These are phyloP conservation scores for Portunus trituberculatus DNA, from an alignment of 1,140 invertebrate genomes.

Conservation along the genomic window DNA sequence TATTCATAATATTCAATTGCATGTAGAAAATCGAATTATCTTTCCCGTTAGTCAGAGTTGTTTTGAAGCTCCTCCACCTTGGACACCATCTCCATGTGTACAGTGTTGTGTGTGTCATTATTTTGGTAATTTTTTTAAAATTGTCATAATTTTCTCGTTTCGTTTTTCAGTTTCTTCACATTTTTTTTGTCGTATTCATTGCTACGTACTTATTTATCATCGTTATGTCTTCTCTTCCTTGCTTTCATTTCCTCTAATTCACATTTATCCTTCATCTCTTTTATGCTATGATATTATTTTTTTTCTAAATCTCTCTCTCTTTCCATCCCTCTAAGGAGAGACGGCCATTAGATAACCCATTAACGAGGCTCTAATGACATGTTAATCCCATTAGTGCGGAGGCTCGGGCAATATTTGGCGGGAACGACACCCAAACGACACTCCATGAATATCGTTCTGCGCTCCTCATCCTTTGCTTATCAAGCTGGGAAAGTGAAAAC, in stretches of 20 bases:
- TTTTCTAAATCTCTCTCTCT: neutral
- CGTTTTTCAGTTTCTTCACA: neutral
- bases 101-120: no score
- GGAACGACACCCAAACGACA: neutral
- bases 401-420: neutral
- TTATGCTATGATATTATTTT: neutral
- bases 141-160: neutral
- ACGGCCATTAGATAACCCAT: neutral
- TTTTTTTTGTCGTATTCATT: no score
- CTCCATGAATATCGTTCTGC: neutral
- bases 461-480: neutral
- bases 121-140: no score
- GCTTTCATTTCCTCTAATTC: neutral
- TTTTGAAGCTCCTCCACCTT: no score
- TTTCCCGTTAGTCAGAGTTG: no score
- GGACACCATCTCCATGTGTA: no score
- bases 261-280: neutral
- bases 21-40: no score
- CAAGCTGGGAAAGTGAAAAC: neutral
- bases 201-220: neutral
- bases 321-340: neutral
- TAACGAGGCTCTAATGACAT: conserved; percentile 2
- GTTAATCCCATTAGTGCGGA: conserved; percentile 3
- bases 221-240: neutral
- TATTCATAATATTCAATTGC: no score